Evolutionary conservation across 2,888 invertebrate species (phyloP), one percentile per base, ranked within the genome.

Genomic region (Eumerus sabulonum): DNA sequence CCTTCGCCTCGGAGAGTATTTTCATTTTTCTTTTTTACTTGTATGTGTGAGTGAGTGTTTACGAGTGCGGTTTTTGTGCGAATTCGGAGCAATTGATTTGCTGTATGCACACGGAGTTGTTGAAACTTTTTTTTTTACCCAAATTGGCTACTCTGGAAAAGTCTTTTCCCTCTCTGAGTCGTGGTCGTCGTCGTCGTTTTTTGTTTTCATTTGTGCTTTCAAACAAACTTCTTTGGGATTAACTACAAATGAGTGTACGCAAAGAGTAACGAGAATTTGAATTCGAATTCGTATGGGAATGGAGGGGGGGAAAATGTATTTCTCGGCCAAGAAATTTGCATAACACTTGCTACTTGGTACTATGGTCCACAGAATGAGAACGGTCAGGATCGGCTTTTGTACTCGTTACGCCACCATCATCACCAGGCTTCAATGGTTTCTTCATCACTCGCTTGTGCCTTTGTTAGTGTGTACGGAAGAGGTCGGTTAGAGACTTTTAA

Each of bases 401-500:
- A 5, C 7, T 27, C 27, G 27, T 27, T 27, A 27, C 27, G 3
- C 27, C 27, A 27, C 7, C 27, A 27, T 7, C 27, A 2, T 27
- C 27, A 27, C 2, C 27, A 27, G n/a, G 27, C 27, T 27, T 27
- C 3, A 27, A 27, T 7, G 7, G 7, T 27, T 27, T 27, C 27
- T 27, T 27, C 42, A 42, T 16, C 14, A 13, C 35, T 16, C 14
- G 9, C 35, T 2, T 14, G 27, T 12, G 16, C 9, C 9, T 42
- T 5, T 42, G 12, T 42, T 7, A 13, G 7, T 12, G 13, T 42
- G 42, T 27, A 27, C 7, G 42, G 51, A 35, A 14, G 35, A 51
- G 35, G 51, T 51, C 27, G 35, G 51, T 51, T 35, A 48, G 27
- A 27, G 77, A 84, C 83, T 85, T 85, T 84, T 85, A 86, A 87